These are phyloP conservation scores for Phoenicopterus ruber DNA, from an alignment of 2,113 vertebrate genomes.

Conservation along the genomic window DNA sequence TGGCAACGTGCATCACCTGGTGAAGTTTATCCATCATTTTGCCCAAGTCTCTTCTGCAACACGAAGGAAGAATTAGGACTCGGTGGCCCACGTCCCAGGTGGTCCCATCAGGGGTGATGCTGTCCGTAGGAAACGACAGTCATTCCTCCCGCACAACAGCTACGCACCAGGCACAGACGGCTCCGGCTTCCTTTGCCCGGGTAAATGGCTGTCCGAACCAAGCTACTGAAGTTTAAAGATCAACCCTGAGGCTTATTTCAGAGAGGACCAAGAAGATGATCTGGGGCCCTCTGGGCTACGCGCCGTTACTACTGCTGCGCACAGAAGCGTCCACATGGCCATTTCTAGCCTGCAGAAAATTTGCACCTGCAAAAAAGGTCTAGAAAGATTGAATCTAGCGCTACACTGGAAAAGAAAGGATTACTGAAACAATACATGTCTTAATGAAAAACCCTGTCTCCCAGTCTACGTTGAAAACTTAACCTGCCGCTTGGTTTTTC, in stretches of 20 bases:
- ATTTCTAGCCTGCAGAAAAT: neutral
- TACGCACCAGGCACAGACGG: neutral
- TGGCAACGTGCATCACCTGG: neutral
- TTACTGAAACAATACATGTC: neutral
- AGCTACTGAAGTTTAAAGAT: neutral
- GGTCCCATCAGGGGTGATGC: neutral
- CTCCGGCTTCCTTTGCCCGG: neutral
- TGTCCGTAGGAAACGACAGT: neutral
- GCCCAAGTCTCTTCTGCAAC: neutral
- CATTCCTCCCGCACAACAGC: neutral
- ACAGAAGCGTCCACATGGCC: neutral
- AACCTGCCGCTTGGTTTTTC: neutral
- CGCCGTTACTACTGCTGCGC: neutral
- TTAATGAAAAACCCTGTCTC: neutral
- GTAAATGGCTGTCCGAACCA: neutral
- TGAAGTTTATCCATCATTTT: neutral
- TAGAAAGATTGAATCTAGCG: neutral
- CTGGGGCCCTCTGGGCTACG: neutral
- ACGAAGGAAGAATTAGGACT: fast-evolving
- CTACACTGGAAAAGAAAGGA: neutral
- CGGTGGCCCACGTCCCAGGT: no score
- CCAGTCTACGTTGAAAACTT: neutral
- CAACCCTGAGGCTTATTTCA: neutral
- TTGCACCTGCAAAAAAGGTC: neutral
- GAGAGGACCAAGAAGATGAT: neutral